Conservation (phyloP, 1,140 invertebrate genomes). For the Drosophila triauraria region DNA sequence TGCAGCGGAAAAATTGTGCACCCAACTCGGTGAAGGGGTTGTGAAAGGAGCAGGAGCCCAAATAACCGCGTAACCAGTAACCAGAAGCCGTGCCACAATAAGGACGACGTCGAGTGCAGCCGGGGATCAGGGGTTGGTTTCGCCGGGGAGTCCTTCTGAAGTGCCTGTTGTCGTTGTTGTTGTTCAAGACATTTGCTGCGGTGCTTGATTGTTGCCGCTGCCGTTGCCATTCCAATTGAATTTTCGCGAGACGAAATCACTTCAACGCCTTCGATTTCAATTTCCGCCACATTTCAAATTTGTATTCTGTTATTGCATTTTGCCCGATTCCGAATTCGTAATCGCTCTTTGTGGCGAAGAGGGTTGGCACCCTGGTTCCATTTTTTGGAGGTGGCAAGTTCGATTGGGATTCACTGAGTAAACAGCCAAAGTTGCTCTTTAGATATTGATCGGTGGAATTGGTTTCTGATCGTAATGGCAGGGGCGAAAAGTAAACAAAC, state of each 20-base stretch:
- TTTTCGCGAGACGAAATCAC: conserved; percentile 82
- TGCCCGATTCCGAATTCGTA: conserved; percentile 24
- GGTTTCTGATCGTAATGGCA: conserved; percentile 15
- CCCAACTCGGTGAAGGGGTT: conserved; percentile 33
- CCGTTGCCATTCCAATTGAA: conserved; percentile 68
- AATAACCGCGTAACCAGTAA: conserved; percentile 61
- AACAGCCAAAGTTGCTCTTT: not conserved
- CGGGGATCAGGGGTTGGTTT: not conserved
- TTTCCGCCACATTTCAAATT: conserved; percentile 78
- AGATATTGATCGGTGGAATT: conserved; percentile 30
- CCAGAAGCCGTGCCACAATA: conserved; percentile 53
- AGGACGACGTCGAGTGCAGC: conserved; percentile 29
- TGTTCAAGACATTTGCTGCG: conserved; percentile 57
- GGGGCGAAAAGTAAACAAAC: not conserved
- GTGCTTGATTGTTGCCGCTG: conserved; percentile 32
- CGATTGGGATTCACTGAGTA: conserved; percentile 9
- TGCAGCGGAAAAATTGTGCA: conserved; percentile 67
- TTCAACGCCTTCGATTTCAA: conserved; percentile 83
- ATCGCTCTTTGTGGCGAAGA: conserved; percentile 4
- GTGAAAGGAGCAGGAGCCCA: conserved; percentile 44
- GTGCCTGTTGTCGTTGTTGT: conserved; percentile 34
- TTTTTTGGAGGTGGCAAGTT: conserved; percentile 19
- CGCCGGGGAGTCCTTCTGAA: conserved; percentile 3
- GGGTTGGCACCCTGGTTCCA: conserved; percentile 2
- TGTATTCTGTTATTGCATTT: conserved; percentile 72